phyloP scores from a whole-genome alignment of 2,113 vertebrate genomes.

The Maylandia zebra region DNA sequence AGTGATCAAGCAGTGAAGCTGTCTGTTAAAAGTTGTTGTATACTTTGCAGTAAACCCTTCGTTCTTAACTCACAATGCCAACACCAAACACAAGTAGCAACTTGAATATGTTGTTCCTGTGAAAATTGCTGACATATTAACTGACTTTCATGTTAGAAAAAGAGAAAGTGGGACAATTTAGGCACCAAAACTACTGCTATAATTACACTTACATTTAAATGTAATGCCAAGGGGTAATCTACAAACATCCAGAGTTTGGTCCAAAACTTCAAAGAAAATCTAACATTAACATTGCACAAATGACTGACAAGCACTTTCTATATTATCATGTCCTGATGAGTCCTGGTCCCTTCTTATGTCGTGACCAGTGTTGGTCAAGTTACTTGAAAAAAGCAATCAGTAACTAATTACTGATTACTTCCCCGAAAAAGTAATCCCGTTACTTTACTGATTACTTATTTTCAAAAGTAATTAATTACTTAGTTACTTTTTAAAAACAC shows the following conservation, averaged over 20 bases:
- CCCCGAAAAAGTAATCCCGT: no score
- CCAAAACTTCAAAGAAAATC: not conserved
- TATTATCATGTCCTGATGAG: not conserved
- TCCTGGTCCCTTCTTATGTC: not conserved
- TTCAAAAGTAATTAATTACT: no score
- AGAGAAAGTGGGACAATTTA: not conserved
- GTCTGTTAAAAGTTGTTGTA: constrained; percentile 9
- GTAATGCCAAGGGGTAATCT: not conserved
- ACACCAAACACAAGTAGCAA: not conserved
- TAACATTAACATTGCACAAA: not conserved
- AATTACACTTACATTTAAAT: not conserved
- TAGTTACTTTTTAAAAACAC: no score
- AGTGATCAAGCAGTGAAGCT: constrained; percentile 24
- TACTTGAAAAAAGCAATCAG: no score
- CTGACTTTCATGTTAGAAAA: not conserved
- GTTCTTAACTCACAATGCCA: not conserved
- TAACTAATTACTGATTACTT: no score
- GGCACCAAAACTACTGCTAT: not conserved
- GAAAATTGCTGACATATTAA: not conserved
- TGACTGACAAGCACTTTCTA: not conserved
- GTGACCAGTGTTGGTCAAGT: not conserved
- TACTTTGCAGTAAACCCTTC: constrained; percentile 6
- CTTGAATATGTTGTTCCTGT: not conserved
- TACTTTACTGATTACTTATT: no score
- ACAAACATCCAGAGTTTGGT: not conserved